Conservation (phyloP, 2,797 vertebrate genomes). For the Malacoctenus gilli region DNA sequence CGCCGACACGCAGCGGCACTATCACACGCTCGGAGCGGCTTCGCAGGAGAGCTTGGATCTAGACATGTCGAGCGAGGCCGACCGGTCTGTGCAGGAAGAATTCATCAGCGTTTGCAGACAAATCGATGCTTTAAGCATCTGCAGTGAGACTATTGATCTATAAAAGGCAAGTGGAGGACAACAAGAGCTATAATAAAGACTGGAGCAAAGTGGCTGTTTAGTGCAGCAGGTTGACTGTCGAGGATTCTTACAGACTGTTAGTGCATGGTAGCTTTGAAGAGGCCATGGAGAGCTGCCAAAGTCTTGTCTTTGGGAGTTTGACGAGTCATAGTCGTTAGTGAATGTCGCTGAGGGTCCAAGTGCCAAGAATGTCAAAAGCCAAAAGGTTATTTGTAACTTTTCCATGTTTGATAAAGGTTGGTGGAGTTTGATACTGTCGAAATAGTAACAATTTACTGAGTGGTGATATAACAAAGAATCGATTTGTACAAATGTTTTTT, state of each 20-base stretch:
- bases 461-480: constrained; percentile 36
- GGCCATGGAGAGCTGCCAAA: constrained; percentile 46
- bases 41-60: constrained; percentile 82
- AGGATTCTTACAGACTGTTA: constrained; percentile 32
- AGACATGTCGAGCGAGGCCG: constrained; percentile 72
- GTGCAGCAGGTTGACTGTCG: constrained; percentile 26
- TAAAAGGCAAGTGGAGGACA: constrained; percentile 67
- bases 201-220: constrained; percentile 27
- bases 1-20: constrained; percentile 72
- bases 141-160: constrained; percentile 93
- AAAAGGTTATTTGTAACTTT: constrained; percentile 76
- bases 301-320: constrained; percentile 33
- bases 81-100: constrained; percentile 85
- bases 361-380: constrained; percentile 77
- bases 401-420: constrained; percentile 71
- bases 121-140: constrained; percentile 88
- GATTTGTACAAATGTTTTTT: constrained; percentile 74
- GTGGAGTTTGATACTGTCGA: constrained; percentile 58
- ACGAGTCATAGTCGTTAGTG: constrained; percentile 41
- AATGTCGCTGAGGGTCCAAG: constrained; percentile 65
- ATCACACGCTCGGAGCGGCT: constrained; percentile 78
- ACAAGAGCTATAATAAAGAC: constrained; percentile 25
- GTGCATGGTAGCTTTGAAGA: constrained; percentile 49
- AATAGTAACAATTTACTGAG: constrained; percentile 53
- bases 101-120: constrained; percentile 88